These are phyloP conservation scores for Hapalemur alaotrensis DNA, from an alignment of 2,797 vertebrate species.

Conservation along the genomic window DNA sequence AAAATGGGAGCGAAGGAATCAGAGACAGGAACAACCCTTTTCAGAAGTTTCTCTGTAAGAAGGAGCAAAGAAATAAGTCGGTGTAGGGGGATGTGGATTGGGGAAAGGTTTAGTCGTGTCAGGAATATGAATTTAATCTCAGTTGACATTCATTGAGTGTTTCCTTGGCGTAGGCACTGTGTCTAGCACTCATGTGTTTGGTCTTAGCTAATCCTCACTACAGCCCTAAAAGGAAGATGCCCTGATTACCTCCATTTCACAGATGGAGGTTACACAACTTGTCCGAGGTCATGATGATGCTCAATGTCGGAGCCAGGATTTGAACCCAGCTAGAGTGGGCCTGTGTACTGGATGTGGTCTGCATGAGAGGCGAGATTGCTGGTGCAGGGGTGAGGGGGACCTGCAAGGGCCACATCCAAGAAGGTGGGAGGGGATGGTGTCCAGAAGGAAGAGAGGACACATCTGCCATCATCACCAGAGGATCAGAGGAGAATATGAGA, in stretches of 20 bases:
- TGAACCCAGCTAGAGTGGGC: neutral
- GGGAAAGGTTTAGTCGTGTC: neutral
- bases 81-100: neutral
- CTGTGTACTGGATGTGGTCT: neutral
- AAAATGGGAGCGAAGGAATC: slow-evolving; percentile 2
- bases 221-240: neutral
- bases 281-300: neutral
- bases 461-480: neutral
- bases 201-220: neutral
- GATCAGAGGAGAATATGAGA: neutral
- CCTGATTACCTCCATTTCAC: neutral
- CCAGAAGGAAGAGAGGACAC: neutral
- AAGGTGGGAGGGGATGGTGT: neutral
- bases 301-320: neutral
- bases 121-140: neutral
- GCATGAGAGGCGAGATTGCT: neutral
- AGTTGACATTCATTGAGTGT: neutral
- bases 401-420: neutral
- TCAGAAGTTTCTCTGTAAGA: slow-evolving; percentile 8
- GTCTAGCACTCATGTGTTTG: neutral
- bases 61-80: neutral
- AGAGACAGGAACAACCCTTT: neutral
- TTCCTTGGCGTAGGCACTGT: neutral
- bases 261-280: neutral
- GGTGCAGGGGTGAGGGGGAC: neutral